Evolutionary conservation across 1,140 invertebrate genomes (phyloP).

Genomic region (Acromyrmex charruanus): DNA sequence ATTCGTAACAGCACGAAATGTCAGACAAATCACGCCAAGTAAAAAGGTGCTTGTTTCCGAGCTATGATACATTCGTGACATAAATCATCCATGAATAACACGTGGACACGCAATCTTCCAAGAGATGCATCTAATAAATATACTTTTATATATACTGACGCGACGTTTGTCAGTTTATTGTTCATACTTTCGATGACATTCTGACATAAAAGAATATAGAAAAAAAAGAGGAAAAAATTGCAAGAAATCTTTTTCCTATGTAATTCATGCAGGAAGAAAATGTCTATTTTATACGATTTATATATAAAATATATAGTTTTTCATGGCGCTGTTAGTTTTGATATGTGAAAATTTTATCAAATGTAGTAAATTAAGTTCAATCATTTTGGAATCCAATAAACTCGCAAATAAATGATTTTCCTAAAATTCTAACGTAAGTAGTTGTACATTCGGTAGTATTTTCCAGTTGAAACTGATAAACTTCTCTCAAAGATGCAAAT

Average conservation of each 20-base stretch:
- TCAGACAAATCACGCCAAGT: constrained; percentile 11
- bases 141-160: neutral
- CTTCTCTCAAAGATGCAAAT: constrained; percentile 23
- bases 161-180: neutral
- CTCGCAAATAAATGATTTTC: no score
- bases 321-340: neutral
- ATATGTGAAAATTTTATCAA: neutral
- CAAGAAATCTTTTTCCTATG: neutral
- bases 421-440: neutral
- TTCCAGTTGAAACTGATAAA: neutral
- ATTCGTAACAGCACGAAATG: constrained; percentile 23
- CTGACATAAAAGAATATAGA: neutral
- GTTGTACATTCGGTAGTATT: neutral
- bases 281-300: neutral
- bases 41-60: constrained; percentile 29
- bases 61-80: constrained; percentile 41
- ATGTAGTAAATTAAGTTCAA: neutral
- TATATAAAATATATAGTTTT: neutral
- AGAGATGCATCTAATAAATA: neutral
- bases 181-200: neutral
- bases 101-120: constrained; percentile 16
- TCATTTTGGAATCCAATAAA: neutral
- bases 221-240: neutral
- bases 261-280: neutral
- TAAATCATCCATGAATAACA: constrained; percentile 19